A percentile compares a stretch with the other conserved stretches of the same genome.
Evolutionary conservation across 1,140 invertebrate genomes (phyloP).

Genomic region (Trichonephila clavipes): DNA sequence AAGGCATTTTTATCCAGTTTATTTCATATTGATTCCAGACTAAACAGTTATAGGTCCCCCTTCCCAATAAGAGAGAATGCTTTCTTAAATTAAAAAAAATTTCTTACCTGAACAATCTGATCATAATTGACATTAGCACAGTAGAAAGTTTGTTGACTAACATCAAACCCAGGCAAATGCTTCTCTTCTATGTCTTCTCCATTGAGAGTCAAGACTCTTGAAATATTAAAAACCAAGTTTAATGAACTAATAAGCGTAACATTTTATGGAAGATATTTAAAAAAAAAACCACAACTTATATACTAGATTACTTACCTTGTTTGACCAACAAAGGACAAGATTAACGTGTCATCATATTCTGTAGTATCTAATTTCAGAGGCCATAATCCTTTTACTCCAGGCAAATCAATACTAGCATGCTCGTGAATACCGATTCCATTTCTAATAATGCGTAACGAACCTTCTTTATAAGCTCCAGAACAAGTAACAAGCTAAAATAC

Average conservation of each 20-base stretch:
- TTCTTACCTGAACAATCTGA: constrained; percentile 85
- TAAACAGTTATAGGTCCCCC: too few relatives aligned
- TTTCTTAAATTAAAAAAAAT: background rate
- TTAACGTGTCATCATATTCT: constrained; percentile 91
- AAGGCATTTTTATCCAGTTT: too few relatives aligned
- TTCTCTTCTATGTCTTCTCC: constrained; percentile 99
- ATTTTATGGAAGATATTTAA: background rate
- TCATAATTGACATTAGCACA: constrained; percentile 92
- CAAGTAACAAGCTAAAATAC: constrained; percentile 91
- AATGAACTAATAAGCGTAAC: background rate
- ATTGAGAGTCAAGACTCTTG: constrained; percentile 90
- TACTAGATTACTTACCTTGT: constrained; percentile 84
- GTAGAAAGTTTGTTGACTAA: constrained; percentile 95
- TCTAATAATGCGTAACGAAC: constrained; percentile 96
- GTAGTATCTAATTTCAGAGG: constrained; percentile 88
- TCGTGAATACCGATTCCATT: constrained; percentile 99
- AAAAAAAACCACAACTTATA: background rate
- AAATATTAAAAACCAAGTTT: background rate
- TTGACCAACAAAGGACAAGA: constrained; percentile 96
- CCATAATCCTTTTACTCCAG: constrained; percentile 99
- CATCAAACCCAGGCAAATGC: constrained; percentile 91
- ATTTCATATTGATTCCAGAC: too few relatives aligned
- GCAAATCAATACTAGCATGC: constrained; percentile 97
- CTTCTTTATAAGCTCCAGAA: constrained; percentile 98
- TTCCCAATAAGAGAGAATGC: too few relatives aligned